A percentile compares a stretch with the other conserved stretches of the same genome.
phyloP scores from a whole-genome alignment of 2,888 invertebrate species.

The Cetonia aurata region DNA sequence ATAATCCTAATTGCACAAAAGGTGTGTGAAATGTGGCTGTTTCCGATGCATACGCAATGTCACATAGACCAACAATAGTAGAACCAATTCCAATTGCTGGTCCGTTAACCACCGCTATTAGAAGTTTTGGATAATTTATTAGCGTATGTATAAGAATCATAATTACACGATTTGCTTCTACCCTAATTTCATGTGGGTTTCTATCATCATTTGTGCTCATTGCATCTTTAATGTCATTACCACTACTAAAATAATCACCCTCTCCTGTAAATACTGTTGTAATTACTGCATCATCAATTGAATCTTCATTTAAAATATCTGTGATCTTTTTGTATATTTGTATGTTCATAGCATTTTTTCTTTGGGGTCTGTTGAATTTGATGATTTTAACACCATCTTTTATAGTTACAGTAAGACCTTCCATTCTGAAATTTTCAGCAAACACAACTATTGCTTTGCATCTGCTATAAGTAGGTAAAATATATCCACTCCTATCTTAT shows the following conservation, averaged over 20 bases:
- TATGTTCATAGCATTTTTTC: constrained; percentile 82
- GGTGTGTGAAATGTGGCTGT: constrained; percentile 90
- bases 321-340: constrained; percentile 79
- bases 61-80: constrained; percentile 87
- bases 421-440: constrained; percentile 14
- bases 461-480: too few relatives aligned
- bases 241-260: constrained; percentile 87
- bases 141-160: constrained; percentile 80
- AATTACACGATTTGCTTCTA: constrained; percentile 54
- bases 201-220: constrained; percentile 23
- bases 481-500: too few relatives aligned
- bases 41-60: constrained; percentile 89
- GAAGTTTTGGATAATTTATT: constrained; percentile 89
- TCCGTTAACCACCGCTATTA: constrained; percentile 92
- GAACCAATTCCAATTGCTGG: constrained; percentile 93
- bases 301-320: constrained; percentile 77
- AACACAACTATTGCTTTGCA: not conserved
- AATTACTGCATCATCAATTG: constrained; percentile 74
- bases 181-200: constrained; percentile 6
- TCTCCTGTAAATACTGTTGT: constrained; percentile 74
- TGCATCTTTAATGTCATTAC: constrained; percentile 74
- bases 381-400: constrained; percentile 72
- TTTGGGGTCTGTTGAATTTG: constrained; percentile 80
- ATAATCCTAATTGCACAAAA: constrained; percentile 86
- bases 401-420: constrained; percentile 25